Percentiles rank a stretch among this genome's conserved stretches.
Evolutionary conservation across 2,113 vertebrate genomes (phyloP).

Genomic region (Xyrauchen texanus): DNA sequence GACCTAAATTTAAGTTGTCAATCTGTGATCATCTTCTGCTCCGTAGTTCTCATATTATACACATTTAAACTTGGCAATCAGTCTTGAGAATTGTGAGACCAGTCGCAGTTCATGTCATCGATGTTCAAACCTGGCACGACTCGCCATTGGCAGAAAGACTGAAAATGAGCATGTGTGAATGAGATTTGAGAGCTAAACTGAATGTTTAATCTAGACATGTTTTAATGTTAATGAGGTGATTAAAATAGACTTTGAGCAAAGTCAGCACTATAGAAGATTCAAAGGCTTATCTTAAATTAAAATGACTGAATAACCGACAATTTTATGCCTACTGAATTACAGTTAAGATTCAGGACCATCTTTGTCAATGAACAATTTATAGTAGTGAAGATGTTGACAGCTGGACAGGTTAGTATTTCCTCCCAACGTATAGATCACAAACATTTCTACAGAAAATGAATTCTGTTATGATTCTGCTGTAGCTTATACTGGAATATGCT

Average conservation of each 20-base stretch:
- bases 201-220: no score
- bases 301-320: constrained; percentile 31
- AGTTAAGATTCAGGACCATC: constrained; percentile 13
- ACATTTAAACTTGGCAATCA: no score
- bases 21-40: no score
- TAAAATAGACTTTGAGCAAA: constrained; percentile 20
- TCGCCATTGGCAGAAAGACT: no score
- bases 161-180: no score
- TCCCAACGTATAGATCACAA: not conserved
- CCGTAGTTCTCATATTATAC: no score
- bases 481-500: not conserved
- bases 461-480: constrained; percentile 10
- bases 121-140: no score
- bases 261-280: constrained; percentile 3
- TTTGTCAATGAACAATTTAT: constrained; percentile 37
- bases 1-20: no score
- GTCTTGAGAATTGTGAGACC: no score
- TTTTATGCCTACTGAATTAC: constrained; percentile 7
- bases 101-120: no score
- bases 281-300: constrained; percentile 1
- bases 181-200: no score
- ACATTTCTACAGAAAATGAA: not conserved
- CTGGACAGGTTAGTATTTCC: constrained; percentile 15
- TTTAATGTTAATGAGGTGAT: no score
- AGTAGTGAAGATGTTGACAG: constrained; percentile 15